Evolutionary conservation across 2,113 vertebrate genomes (phyloP), one percentile per base, ranked within the genome.

Genomic region (Agapornis roseicollis): DNA sequence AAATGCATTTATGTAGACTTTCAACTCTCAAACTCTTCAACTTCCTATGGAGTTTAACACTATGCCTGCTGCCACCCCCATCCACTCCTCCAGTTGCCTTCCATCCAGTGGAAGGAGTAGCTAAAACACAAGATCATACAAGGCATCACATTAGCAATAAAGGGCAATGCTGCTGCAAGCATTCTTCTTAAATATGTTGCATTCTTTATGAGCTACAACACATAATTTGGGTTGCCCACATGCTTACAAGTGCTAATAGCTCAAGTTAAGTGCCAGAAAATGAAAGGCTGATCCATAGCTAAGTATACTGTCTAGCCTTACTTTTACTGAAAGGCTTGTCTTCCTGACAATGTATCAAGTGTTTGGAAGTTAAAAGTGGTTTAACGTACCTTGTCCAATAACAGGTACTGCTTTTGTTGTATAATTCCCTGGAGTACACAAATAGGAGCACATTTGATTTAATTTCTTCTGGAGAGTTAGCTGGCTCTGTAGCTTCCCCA

Each of bases 141-240:
- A 8, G 28, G 15, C 53, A 58, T 24, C 47, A 22, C 27, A 66
- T 31, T 33, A n/a, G 27, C 22, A 14, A 17, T 24, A 1, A 35
- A 58, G 0, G 9, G 17, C 37, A 41, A 77, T 47, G 44, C 7
- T 7, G 3, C 11, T 3, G 0, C 42, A 72, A 83, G 42, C 22
- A 7, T 39, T 63, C 22, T 50, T 24, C 64, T 71, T 23, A 20
- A 80, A 50, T 5, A 58, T 11, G 20, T 27, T 60, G 27, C n/a
- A 15, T 12, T 77, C 19, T 49, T 63, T 4, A 29, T 13, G 19
- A 88, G 56, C 55, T 35, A 44, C 31, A 88, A 13, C 16, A 20
- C 4, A 5, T 19, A 61, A 6, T 1, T 1, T 9, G 22, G 22
- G 9, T 61, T 65, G 42, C 14, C 27, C 39, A 42, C 13, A 10